phyloP scores from a whole-genome alignment of 1,140 invertebrate species.

The Lepidurus apus region DNA sequence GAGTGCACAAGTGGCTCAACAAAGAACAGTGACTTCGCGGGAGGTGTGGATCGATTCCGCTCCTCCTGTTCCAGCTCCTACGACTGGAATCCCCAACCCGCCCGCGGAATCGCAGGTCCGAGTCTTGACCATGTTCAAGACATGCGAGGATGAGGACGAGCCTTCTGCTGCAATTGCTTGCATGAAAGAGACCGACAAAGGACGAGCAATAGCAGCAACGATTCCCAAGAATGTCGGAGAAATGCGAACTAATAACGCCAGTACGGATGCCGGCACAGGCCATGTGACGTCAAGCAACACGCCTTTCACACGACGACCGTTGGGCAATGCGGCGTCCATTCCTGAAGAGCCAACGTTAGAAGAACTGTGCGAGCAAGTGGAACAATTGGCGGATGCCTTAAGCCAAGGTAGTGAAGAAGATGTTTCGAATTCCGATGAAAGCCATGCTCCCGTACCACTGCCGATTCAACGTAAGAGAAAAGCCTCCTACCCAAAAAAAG shows the following conservation, averaged over 20 bases:
- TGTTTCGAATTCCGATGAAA: constrained; percentile 26
- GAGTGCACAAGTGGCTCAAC: constrained; percentile 39
- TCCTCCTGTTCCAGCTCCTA: constrained; percentile 31
- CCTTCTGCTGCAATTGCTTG: constrained; percentile 25
- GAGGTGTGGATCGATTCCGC: constrained; percentile 60
- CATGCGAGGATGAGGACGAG: constrained; percentile 51
- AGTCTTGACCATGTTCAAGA: constrained; percentile 59
- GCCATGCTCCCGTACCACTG: constrained; percentile 4
- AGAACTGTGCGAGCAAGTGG: constrained; percentile 35
- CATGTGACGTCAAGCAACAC: constrained; percentile 8
- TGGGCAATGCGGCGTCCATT: too few species aligned
- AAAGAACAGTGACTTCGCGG: neutral
- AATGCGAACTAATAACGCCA: constrained; percentile 5
- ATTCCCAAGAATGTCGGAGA: constrained; percentile 31
- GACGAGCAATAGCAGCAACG: constrained; percentile 33
- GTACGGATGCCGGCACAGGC: neutral
- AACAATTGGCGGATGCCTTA: constrained; percentile 35
- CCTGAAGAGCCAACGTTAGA: constrained; percentile 28
- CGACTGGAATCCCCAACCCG: neutral
- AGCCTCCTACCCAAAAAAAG: too few species aligned
- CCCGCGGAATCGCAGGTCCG: constrained; percentile 43
- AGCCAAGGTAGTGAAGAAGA: constrained; percentile 32
- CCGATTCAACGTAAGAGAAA: neutral
- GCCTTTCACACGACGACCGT: neutral
- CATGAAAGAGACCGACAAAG: constrained; percentile 30